phyloP scores from a whole-genome alignment of 2,113 vertebrate genomes.

The Puffinus mauretanicus region DNA sequence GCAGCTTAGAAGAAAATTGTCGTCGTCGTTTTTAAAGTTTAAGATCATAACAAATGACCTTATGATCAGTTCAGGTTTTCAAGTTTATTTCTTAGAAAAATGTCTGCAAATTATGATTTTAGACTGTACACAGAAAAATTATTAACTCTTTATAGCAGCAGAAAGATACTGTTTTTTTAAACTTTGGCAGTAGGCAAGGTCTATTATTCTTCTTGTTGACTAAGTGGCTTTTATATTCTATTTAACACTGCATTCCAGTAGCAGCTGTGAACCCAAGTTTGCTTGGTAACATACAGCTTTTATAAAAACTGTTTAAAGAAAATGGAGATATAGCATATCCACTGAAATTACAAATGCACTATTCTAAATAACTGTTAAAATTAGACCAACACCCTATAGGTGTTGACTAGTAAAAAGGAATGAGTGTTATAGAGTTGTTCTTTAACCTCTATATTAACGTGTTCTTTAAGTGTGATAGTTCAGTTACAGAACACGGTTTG shows the following conservation, averaged over 20 bases:
- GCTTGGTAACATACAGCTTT: not conserved
- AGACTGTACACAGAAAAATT: not conserved
- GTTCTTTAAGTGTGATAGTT: not conserved
- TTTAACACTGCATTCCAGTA: not conserved
- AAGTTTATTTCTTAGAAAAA: not conserved
- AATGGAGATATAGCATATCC: not conserved
- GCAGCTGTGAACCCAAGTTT: not conserved
- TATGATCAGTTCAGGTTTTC: not conserved
- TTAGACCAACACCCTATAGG: not conserved
- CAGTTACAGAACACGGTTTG: not conserved
- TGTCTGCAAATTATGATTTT: not conserved
- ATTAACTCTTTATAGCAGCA: not conserved
- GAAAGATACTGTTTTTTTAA: not conserved
- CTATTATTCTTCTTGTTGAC: not conserved
- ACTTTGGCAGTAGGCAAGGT: not conserved
- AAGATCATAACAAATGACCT: not conserved
- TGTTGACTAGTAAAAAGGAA: not conserved
- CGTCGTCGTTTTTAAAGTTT: not conserved
- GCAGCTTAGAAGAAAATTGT: not conserved
- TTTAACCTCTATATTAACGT: not conserved
- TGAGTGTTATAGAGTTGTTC: not conserved
- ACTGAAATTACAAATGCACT: not conserved
- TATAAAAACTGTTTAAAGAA: not conserved
- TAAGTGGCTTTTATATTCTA: not conserved
- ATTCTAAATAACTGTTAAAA: not conserved